Conservation (phyloP, 1,140 invertebrate genomes). For the Heliconius himera region DNA sequence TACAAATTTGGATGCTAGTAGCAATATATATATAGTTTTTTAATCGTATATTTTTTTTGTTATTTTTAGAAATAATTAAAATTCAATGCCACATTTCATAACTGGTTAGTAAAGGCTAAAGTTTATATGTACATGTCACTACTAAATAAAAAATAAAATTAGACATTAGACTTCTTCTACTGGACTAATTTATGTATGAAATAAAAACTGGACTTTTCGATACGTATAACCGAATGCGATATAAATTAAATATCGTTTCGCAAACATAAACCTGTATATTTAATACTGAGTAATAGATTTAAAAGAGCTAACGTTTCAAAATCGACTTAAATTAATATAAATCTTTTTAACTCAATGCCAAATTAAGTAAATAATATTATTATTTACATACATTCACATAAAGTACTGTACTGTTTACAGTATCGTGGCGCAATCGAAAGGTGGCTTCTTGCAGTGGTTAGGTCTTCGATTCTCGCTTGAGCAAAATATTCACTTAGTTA, state of each 20-base stretch:
- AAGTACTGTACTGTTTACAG: too few relatives aligned
- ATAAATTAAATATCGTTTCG: background rate
- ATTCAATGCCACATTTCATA: background rate
- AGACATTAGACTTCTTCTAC: background rate
- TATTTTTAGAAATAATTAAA: background rate
- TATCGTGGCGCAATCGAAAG: background rate
- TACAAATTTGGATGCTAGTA: too few relatives aligned
- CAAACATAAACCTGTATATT: slow-evolving; percentile 6
- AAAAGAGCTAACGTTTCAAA: background rate
- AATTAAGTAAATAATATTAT: background rate
- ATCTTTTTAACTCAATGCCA: slow-evolving; percentile 10
- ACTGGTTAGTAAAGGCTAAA: background rate
- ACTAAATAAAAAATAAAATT: background rate
- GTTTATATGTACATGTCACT: background rate
- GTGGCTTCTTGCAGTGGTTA: background rate
- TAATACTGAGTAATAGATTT: background rate
- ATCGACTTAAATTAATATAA: background rate
- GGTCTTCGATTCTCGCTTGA: background rate
- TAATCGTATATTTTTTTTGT: background rate
- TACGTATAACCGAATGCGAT: background rate
- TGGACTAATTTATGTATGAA: background rate
- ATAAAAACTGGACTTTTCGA: background rate
- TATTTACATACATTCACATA: background rate
- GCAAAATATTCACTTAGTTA: too few relatives aligned
- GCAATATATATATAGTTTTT: too few relatives aligned